These are phyloP conservation scores for Magallana nippona DNA, from an alignment of 2,888 invertebrate species.

Conservation along the genomic window DNA sequence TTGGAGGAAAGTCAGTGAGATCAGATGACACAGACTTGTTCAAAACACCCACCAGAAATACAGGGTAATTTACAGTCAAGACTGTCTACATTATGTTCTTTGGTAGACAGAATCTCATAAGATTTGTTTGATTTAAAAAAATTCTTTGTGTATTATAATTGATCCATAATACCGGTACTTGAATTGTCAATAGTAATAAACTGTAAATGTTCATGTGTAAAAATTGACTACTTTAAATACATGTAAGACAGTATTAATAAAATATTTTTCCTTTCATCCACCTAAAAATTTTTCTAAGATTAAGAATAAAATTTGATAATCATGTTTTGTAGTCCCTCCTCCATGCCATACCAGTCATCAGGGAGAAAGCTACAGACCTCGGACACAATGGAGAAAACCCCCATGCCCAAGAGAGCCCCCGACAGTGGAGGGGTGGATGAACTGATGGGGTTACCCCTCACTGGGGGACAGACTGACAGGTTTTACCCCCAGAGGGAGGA, in stretches of 20 bases:
- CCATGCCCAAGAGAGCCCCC: background rate
- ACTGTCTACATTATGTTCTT: no score
- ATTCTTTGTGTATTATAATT: no score
- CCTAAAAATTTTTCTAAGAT: background rate
- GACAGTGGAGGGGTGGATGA: background rate
- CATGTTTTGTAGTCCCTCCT: background rate
- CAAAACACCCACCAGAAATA: constrained; percentile 11
- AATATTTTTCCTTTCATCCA: no score
- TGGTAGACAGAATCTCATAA: no score
- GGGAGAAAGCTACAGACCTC: background rate
- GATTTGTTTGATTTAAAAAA: no score
- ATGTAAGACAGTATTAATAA: no score
- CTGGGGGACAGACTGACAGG: background rate
- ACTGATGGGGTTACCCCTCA: constrained; percentile 9
- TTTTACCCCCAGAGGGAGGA: constrained; percentile 6
- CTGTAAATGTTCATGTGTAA: no score
- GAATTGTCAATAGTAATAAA: no score
- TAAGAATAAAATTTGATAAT: background rate
- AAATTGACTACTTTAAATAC: no score
- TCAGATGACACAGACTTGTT: constrained; percentile 29
- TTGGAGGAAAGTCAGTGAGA: constrained; percentile 12
- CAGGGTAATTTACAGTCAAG: background rate
- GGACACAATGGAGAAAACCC: background rate
- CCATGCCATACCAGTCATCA: background rate
- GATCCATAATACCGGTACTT: no score